Percentiles rank a stretch among this genome's conserved stretches.
These are phyloP conservation scores for Mobula hypostoma DNA, from an alignment of 2,113 vertebrate species.

Conservation along the genomic window DNA sequence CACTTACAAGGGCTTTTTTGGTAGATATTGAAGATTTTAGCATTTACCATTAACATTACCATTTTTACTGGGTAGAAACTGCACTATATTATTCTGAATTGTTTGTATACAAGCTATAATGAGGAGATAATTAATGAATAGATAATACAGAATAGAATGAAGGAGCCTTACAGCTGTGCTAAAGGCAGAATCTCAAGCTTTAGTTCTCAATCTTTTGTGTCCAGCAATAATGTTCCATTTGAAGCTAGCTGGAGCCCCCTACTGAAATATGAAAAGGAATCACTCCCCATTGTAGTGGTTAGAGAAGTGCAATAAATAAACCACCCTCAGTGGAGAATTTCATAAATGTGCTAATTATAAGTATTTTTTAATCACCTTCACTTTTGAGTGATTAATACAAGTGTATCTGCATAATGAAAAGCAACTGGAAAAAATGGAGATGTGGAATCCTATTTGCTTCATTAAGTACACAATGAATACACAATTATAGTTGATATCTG, in stretches of 20 bases:
- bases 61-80: neutral
- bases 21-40: no score
- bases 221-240: constrained; percentile 46
- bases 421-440: neutral
- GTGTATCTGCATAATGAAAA: constrained; percentile 58
- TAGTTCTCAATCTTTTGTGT: constrained; percentile 13
- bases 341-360: constrained; percentile 79
- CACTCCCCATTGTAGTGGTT: constrained; percentile 67
- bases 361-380: constrained; percentile 75
- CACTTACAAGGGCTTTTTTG: neutral
- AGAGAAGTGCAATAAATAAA: constrained; percentile 70
- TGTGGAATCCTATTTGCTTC: neutral
- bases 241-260: constrained; percentile 54
- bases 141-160: neutral
- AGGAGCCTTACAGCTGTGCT: neutral
- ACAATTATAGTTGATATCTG: constrained; percentile 18
- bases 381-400: constrained; percentile 81
- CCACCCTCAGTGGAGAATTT: constrained; percentile 74
- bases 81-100: neutral
- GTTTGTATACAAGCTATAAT: neutral
- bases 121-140: constrained; percentile 24
- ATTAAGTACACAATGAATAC: constrained; percentile 10
- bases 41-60: no score
- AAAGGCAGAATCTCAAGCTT: neutral
- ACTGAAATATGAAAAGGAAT: constrained; percentile 57